Conservation (phyloP, 2,113 vertebrate species). For the Notarius lentiginosus region DNA sequence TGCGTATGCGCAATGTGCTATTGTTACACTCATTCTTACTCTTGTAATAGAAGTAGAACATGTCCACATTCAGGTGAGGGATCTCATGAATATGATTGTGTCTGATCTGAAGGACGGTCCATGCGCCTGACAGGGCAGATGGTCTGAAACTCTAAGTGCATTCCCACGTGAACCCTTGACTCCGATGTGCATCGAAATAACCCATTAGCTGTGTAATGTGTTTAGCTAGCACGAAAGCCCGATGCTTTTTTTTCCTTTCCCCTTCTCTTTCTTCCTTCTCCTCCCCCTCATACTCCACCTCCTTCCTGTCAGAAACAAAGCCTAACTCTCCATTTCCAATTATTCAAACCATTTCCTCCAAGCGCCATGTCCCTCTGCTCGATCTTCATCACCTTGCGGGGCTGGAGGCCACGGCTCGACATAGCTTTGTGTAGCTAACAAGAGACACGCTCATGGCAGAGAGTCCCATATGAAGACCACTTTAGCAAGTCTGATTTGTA, state of each 20-base stretch:
- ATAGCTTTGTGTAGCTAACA: slow-evolving; percentile 11
- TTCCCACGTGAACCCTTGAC: slow-evolving; percentile 67
- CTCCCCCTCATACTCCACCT: slow-evolving; percentile 48
- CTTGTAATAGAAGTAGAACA: neutral
- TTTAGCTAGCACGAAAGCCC: slow-evolving; percentile 56
- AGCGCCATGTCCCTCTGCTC: slow-evolving; percentile 40
- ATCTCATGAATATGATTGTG: neutral
- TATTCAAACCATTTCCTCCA: slow-evolving; percentile 72
- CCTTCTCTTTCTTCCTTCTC: slow-evolving; percentile 3
- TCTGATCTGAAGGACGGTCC: slow-evolving; percentile 24
- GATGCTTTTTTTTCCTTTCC: slow-evolving; percentile 56
- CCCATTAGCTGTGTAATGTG: slow-evolving; percentile 70
- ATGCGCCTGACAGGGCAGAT: slow-evolving; percentile 65
- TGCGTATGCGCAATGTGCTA: too few relatives aligned
- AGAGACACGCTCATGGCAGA: neutral
- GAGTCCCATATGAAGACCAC: neutral
- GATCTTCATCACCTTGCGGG: slow-evolving; percentile 41
- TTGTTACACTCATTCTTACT: too few relatives aligned
- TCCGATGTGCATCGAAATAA: slow-evolving; percentile 59
- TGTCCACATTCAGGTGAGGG: slow-evolving; percentile 9
- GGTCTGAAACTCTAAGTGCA: slow-evolving; percentile 69
- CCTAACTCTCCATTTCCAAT: slow-evolving; percentile 71
- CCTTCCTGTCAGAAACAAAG: slow-evolving; percentile 65
- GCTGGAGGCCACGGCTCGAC: neutral
- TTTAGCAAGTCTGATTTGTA: slow-evolving; percentile 12